Evolutionary conservation across 2,113 vertebrate species (phyloP), one percentile per base, ranked within the genome.

Genomic region (Pachycephala philippinensis): DNA sequence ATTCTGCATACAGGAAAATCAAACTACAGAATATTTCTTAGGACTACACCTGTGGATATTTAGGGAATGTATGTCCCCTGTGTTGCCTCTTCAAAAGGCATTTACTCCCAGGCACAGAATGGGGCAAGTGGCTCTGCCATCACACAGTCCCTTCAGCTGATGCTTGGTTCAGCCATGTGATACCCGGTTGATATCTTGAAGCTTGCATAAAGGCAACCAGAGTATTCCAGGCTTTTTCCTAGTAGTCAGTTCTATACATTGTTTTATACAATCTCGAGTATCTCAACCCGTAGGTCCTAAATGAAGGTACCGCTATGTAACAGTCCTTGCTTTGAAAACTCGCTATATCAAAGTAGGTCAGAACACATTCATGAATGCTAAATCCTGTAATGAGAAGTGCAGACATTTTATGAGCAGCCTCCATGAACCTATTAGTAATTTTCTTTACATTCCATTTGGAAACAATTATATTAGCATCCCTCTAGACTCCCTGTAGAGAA

Each of bases 391-490:
- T 47, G 77, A 88, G 40, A 78, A 76, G 30, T 76, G 47, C 14
- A 87, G 39, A 68, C 7, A 47, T 61, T 87, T 84, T 92, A 50
- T 57, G 35, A 86, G 30, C 54, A 92, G 27, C 20, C 8, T 87
- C 30, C 44, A 21, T 44, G 54, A 93, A 53, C 27, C 33, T 71
- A 44, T 68, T 89, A 37, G 33, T 42, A 83, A 72, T 95, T 71
- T 93, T 94, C 69, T 89, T 87, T 92, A 75, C 35, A 71, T 80
- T 91, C 37, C 69, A 77, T 56, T 39, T 74, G 30, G 35, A 56
- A 65, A 82, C 21, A 89, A 89, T 85, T 84, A 27, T 50, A 86
- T 70, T 74, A 87, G 22, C 18, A 35, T 83, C 45, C 79, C 71
- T 57, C 33, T 80, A 59, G 52, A 22, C 30, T 91, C 49, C 17